A percentile compares a stretch with the other conserved stretches of the same genome.
These are phyloP conservation scores for Ceuthmochares aereus DNA, from an alignment of 2,113 vertebrate genomes.

Conservation along the genomic window DNA sequence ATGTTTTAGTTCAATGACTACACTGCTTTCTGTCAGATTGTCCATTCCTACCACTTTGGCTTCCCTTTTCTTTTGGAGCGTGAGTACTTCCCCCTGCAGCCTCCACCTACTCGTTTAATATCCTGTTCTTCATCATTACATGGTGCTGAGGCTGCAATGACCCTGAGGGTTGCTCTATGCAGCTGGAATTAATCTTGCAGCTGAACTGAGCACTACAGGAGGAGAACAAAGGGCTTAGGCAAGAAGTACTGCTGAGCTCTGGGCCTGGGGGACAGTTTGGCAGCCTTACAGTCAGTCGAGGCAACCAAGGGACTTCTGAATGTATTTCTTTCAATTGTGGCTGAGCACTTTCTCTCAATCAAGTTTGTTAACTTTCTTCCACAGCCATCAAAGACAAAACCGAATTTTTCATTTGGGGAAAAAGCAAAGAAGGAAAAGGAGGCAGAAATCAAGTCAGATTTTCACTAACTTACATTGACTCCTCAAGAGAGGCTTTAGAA, in stretches of 20 bases:
- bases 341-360: background rate
- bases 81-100: background rate
- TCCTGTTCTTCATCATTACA: background rate
- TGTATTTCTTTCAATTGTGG: background rate
- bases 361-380: background rate
- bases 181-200: background rate
- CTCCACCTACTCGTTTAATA: background rate
- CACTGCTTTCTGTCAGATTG: background rate
- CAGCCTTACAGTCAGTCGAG: background rate
- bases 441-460: background rate
- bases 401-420: accelerated
- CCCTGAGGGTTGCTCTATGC: background rate
- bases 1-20: background rate
- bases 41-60: background rate
- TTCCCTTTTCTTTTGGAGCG: background rate
- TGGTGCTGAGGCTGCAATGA: background rate
- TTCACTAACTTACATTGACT: background rate
- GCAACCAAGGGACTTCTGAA: background rate
- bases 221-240: background rate
- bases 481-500: background rate
- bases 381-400: background rate
- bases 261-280: background rate
- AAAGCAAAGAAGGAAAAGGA: background rate
- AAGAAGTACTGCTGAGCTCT: background rate
- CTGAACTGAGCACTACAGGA: background rate